These are phyloP conservation scores for Euclidia mi DNA, from an alignment of 2,888 invertebrate species.

Conservation along the genomic window DNA sequence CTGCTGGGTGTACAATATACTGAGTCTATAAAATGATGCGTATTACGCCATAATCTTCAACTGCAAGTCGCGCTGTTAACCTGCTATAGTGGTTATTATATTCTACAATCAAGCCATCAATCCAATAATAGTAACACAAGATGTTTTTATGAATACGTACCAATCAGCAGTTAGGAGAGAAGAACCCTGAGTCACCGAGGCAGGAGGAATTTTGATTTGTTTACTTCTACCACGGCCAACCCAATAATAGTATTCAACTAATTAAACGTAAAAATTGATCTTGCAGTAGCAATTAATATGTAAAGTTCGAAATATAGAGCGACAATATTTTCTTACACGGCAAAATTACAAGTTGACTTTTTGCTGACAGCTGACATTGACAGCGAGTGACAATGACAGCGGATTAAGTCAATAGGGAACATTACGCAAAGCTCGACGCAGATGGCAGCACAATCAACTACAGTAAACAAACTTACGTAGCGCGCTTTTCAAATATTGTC, in stretches of 20 bases:
- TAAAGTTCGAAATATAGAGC: too few relatives aligned
- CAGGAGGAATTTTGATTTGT: constrained; percentile 82
- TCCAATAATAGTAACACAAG: background rate
- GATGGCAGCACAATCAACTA: too few relatives aligned
- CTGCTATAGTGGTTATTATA: background rate
- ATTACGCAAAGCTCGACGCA: too few relatives aligned
- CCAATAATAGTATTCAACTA: constrained; percentile 10
- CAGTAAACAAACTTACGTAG: too few relatives aligned
- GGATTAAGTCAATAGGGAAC: too few relatives aligned
- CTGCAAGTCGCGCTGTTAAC: background rate
- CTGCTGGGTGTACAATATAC: too few relatives aligned
- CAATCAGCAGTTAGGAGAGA: constrained; percentile 81
- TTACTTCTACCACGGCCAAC: constrained; percentile 30
- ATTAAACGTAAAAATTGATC: background rate
- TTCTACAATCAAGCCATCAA: background rate
- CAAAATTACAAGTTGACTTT: background rate
- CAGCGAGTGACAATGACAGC: constrained; percentile 5
- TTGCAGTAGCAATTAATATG: background rate
- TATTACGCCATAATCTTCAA: too few relatives aligned
- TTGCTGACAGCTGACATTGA: constrained; percentile 8
- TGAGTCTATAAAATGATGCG: too few relatives aligned
- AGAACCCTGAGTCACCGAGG: constrained; percentile 73
- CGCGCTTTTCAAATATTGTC: too few relatives aligned
- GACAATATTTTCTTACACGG: background rate
- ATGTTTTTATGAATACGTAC: constrained; percentile 56